Evolutionary conservation across 2,113 vertebrate species (phyloP).

Genomic region (Colius striatus): DNA sequence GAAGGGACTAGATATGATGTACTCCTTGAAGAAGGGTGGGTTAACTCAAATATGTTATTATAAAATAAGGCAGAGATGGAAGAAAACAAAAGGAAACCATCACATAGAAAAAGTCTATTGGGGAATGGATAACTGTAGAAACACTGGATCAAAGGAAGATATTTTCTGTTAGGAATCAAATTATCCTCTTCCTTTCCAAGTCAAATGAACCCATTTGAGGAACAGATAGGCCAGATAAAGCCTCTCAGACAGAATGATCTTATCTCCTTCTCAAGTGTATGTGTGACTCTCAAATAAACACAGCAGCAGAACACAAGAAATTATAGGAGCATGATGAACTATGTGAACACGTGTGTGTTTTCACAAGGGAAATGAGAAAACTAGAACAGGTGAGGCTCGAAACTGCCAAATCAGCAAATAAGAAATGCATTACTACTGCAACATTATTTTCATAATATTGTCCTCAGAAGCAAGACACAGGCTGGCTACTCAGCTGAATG

Average conservation of each 20-base stretch:
- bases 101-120: neutral
- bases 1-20: neutral
- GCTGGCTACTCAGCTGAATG: neutral
- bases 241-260: neutral
- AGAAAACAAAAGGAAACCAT: constrained; percentile 20
- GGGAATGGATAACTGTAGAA: constrained; percentile 8
- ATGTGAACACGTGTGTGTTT: rapidly evolving
- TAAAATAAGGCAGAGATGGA: constrained; percentile 16
- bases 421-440: neutral
- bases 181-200: constrained; percentile 52
- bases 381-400: neutral
- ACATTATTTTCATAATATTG: neutral
- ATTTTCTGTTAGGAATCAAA: constrained; percentile 33
- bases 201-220: constrained; percentile 30
- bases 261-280: constrained; percentile 12
- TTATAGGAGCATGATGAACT: neutral
- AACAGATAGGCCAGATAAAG: constrained; percentile 31
- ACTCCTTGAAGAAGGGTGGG: neutral
- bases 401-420: neutral
- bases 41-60: neutral
- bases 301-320: neutral
- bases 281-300: constrained; percentile 32
- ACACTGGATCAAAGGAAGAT: neutral
- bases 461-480: neutral
- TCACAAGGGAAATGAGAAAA: neutral